phyloP scores from a whole-genome alignment of 2,113 vertebrate species.

The Sardina pilchardus region DNA sequence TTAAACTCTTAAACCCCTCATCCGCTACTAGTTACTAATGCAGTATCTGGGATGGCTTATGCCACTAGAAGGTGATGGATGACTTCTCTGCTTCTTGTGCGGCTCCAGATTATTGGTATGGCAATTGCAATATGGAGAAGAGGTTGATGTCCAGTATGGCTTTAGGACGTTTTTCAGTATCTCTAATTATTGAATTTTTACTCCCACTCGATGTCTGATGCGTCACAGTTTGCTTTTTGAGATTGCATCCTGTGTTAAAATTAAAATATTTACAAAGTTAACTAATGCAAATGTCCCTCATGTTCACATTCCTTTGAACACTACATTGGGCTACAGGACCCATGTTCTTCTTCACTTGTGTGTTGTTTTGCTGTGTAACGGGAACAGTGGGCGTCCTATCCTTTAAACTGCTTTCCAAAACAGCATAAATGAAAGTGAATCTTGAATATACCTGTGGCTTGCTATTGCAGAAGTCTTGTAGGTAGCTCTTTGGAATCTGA shows the following conservation, averaged over 20 bases:
- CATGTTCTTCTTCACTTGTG: not conserved
- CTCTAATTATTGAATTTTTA: not conserved
- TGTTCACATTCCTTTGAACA: not conserved
- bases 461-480: not conserved
- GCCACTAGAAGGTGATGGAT: not conserved
- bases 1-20: constrained; percentile 15
- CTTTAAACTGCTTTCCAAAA: not conserved
- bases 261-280: not conserved
- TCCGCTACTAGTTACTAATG: not conserved
- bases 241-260: not conserved
- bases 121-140: not conserved
- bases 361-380: not conserved
- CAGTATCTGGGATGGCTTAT: not conserved
- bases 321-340: not conserved
- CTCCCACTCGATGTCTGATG: not conserved
- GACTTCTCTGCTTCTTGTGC: not conserved
- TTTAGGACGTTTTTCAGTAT: no score
- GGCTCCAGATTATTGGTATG: not conserved
- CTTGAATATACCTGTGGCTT: not conserved
- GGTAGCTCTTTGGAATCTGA: not conserved
- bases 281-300: not conserved
- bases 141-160: no score
- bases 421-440: not conserved
- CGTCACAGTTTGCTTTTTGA: not conserved
- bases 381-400: not conserved